Evolutionary conservation across 2,113 vertebrate genomes (phyloP).

Genomic region (Emydura subglobosa): DNA sequence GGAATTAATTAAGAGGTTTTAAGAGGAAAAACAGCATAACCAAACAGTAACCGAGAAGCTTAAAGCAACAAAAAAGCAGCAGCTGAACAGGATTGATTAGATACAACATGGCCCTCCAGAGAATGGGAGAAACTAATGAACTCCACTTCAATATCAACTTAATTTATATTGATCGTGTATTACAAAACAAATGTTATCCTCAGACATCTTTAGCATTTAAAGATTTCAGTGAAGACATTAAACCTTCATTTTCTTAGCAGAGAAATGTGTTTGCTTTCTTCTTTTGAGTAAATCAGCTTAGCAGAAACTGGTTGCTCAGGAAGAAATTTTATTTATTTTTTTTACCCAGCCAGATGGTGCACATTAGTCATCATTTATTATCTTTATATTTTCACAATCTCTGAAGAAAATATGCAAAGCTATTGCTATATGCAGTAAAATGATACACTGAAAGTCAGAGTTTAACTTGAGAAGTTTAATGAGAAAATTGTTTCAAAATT

Average conservation of each 20-base stretch:
- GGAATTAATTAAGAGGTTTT: not conserved
- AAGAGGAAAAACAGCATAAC: not conserved
- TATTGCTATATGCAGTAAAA: conserved; percentile 13
- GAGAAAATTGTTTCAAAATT: conserved; percentile 24
- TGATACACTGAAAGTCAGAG: conserved; percentile 6
- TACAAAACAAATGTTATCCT: not conserved
- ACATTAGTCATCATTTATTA: conserved; percentile 75
- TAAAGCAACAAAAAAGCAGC: not conserved
- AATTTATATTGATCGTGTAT: not conserved
- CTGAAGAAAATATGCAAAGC: conserved; percentile 61
- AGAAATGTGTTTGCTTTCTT: conserved; percentile 13
- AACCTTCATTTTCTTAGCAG: not conserved
- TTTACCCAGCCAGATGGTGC: conserved; percentile 55
- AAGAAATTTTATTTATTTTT: conserved; percentile 16
- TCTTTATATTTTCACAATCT: conserved; percentile 62
- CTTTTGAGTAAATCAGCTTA: conserved; percentile 50
- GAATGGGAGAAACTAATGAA: not conserved
- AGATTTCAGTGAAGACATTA: not conserved
- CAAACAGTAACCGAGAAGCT: not conserved
- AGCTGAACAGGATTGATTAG: not conserved
- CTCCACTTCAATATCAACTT: not conserved
- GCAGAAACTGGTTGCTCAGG: conserved; percentile 32
- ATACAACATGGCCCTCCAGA: not conserved
- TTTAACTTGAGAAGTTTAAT: conserved; percentile 1
- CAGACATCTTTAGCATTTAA: not conserved